A percentile compares a stretch with the other conserved stretches of the same genome.
These are phyloP conservation scores for Drosophila repleta DNA, from an alignment of 1,140 invertebrate genomes.

Conservation along the genomic window DNA sequence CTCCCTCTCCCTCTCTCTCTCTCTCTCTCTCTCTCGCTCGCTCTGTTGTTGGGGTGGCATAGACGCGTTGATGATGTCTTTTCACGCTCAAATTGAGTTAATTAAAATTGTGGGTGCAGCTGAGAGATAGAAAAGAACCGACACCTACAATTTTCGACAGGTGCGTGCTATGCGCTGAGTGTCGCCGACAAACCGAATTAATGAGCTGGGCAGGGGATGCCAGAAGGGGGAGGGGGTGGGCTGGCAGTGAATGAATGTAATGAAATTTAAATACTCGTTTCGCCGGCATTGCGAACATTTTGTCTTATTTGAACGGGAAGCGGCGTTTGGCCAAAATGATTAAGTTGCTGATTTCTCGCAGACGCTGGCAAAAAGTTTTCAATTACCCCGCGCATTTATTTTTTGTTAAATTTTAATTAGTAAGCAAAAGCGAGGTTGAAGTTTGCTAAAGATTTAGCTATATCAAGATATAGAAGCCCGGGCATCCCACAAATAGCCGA, in stretches of 20 bases:
- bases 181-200: conserved; percentile 62
- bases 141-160: conserved; percentile 46
- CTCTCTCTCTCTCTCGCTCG: neutral
- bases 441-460: conserved; percentile 2
- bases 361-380: conserved; percentile 66
- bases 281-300: conserved; percentile 35
- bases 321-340: conserved; percentile 34
- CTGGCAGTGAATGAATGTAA: conserved; percentile 49
- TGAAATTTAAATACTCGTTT: conserved; percentile 59
- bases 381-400: conserved; percentile 77
- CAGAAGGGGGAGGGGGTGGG: too few species aligned
- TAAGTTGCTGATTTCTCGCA: conserved; percentile 60
- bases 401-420: conserved; percentile 81
- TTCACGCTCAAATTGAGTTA: conserved; percentile 61
- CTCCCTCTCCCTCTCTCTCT: neutral
- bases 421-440: conserved; percentile 29
- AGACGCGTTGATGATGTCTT: conserved; percentile 72
- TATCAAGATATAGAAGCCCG: conserved; percentile 6
- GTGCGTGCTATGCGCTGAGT: conserved; percentile 22
- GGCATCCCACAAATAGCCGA: neutral
- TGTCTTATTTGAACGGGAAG: conserved; percentile 11
- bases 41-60: neutral
- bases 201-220: conserved; percentile 43
- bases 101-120: conserved; percentile 52
- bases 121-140: conserved; percentile 15